A percentile compares a stretch with the other conserved stretches of the same genome.
Evolutionary conservation across 2,113 vertebrate species (phyloP).

Genomic region (Cochlearius cochlearius): DNA sequence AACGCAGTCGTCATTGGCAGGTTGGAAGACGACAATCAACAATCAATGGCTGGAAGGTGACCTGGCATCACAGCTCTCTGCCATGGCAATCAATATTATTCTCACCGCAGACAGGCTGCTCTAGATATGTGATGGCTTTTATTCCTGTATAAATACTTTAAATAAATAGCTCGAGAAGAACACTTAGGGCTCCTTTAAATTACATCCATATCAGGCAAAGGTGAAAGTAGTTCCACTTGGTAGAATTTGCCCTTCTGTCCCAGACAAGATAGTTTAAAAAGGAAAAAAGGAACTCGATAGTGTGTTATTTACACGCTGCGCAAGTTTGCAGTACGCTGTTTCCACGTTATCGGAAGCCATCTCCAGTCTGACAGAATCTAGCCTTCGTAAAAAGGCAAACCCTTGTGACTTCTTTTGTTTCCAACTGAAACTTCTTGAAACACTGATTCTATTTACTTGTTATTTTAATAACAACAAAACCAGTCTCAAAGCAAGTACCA

Average conservation of each 20-base stretch:
- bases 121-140: conserved; percentile 20
- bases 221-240: conserved; percentile 30
- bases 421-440: neutral
- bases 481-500: neutral
- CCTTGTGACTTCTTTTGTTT: neutral
- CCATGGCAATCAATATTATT: conserved; percentile 67
- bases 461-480: neutral
- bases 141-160: conserved; percentile 56
- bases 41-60: conserved; percentile 76
- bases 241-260: conserved; percentile 29
- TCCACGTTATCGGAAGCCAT: conserved; percentile 25
- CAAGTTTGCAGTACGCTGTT: neutral
- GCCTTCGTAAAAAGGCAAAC: neutral
- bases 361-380: neutral
- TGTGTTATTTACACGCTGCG: conserved; percentile 20
- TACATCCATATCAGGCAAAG: conserved; percentile 33
- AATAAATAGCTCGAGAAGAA: conserved; percentile 44
- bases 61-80: conserved; percentile 58
- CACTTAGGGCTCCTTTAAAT: conserved; percentile 64
- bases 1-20: conserved; percentile 60
- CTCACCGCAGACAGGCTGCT: neutral
- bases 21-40: conserved; percentile 53
- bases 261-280: conserved; percentile 41
- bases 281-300: neutral
- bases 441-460: neutral